A percentile compares a stretch with the other conserved stretches of the same genome.
These are phyloP conservation scores for Dione vanillae DNA, from an alignment of 2,888 invertebrate species.

Conservation along the genomic window DNA sequence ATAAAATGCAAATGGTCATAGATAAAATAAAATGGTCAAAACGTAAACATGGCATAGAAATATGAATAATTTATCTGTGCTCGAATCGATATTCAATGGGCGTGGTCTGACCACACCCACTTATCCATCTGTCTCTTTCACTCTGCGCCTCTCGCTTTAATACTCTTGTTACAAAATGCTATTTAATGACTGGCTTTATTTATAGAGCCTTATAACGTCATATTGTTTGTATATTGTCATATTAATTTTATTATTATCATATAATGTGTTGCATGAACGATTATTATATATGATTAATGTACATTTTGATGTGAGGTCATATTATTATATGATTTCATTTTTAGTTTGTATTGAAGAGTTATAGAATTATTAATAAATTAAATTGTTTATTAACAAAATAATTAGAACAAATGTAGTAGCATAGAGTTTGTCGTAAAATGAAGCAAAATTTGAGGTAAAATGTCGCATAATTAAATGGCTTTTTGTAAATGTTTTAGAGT, in stretches of 20 bases:
- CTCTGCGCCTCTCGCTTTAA: constrained; percentile 17
- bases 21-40: constrained; percentile 38
- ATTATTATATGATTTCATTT: background rate
- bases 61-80: constrained; percentile 76
- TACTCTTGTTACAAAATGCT: constrained; percentile 18
- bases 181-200: constrained; percentile 14
- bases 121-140: constrained; percentile 46
- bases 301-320: background rate
- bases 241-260: constrained; percentile 3
- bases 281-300: background rate
- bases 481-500: too few species aligned
- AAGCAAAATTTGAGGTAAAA: too few species aligned
- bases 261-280: background rate
- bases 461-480: too few species aligned
- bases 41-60: constrained; percentile 60
- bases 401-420: too few species aligned
- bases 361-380: too few species aligned
- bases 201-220: constrained; percentile 4
- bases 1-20: constrained; percentile 34
- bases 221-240: constrained; percentile 16
- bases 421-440: too few species aligned
- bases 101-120: constrained; percentile 64
- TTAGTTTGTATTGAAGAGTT: background rate
- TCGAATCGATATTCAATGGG: constrained; percentile 69
- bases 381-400: too few species aligned